Base-by-base conservation (phyloP, 2,888 invertebrate species). In the Plemyria rubiginata region DNA sequence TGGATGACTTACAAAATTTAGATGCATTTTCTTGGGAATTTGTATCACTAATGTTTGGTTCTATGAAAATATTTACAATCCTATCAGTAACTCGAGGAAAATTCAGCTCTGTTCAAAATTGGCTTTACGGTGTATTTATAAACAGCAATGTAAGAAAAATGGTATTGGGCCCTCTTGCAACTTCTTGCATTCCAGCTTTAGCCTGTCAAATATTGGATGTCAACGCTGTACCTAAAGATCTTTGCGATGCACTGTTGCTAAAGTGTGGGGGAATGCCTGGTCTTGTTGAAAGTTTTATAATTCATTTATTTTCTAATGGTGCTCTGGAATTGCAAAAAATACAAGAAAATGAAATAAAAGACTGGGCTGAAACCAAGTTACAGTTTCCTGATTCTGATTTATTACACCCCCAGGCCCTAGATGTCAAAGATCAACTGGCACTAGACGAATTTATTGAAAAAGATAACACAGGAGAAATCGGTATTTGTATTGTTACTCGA, bases 161-260 rank as follows among this genome's bases (percentile, higher is more conserved):
- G 45, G 77, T 85, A 4, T 73, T 95, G 54, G 79, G 79, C 0
- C 88, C 92, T 13, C 72, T 95, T 56, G 72, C 84, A 28, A 61
- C 80, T 0, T 70, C 78, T 2, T 86, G 86, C 79, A 83, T 94
- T 49, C 82, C 93, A 0, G 81, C 93, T 29, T 82, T 95, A 32
- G 94, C 94, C 32, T 95, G 95, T 69, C 94, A 94, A 82, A 90
- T 95, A 73, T 82, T 95, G 66, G 92, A 94, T 53, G 94, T 94
- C 0, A 81, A 87, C 52, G 95, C 93, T 0, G 93, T 95, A 16
- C 92, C 94, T 0, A 79, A 77, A 50, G 91, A 93, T 60, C 80
- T 95, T 55, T 90, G 94, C 62, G 84, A 86, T 77, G 90, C 93
- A 40, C 80, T 94, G 1, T 77, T 72, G 63, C 72, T 74, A 46